Base-by-base conservation (phyloP, 2,797 vertebrate species). In the Geotria australis region DNA sequence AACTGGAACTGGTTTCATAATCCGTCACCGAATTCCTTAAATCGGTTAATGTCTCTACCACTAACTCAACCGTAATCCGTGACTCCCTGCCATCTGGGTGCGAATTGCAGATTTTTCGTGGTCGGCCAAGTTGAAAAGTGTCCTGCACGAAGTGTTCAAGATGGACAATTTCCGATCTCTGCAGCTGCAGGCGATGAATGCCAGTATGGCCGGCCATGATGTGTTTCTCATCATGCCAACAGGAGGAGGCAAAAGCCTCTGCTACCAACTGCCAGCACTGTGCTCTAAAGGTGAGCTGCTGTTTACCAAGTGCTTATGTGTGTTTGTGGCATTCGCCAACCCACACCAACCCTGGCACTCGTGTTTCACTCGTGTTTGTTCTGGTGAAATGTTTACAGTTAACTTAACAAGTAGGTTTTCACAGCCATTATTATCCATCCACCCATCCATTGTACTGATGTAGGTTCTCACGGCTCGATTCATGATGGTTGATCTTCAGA, bases 151-250 rank as follows among this genome's bases (percentile, higher is more conserved):
- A 15, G 67, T 67, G 1, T 98, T 95, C 68, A 76, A 71, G 58
- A 73, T 98, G 8, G 64, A 71, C 13, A 73, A 63, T 58, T 95
- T 94, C 65, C 74, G 88, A 48, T 67, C 76, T 1, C 73, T 96
- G 58, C 89, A 98, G 63, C 72, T 81, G 45, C 77, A 79, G 64
- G 79, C 83, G 38, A 68, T 95, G 61, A 98, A 98, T 56, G 79
- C 79, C 59, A 79, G 73, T 14, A 73, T 96, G 80, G 73, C 78
- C 1, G 76, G 77, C 48, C 77, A 67, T 68, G 86, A 98, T 57
- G 59, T 91, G 38, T 94, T 89, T 67, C 70, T 98, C 46, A 80
- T 98, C 46, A 95, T 98, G 88, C 88, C 89, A 2, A 98, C 89
- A 1, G 88, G 88, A 45, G 73, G 84, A 56, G 89, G 89, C 3